Conservation (phyloP, 2,888 invertebrate species). For the Pandemis cinnamomeana region DNA sequence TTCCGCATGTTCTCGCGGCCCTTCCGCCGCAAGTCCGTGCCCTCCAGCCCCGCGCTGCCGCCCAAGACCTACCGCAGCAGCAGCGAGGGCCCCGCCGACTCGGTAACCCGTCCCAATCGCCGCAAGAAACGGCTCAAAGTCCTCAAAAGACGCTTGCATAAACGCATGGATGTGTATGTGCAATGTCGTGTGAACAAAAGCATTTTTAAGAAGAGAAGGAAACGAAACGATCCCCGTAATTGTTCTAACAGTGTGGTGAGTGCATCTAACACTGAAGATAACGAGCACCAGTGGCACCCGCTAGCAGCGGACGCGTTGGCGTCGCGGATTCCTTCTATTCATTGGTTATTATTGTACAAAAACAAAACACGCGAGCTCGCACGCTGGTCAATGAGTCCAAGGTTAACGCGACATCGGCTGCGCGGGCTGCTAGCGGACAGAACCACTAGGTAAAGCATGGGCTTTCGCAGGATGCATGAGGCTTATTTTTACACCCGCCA, state of each 20-base stretch:
- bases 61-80: conserved; percentile 81
- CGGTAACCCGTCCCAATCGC: conserved; percentile 73
- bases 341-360: conserved; percentile 30
- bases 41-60: conserved; percentile 86
- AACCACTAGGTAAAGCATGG: conserved; percentile 66
- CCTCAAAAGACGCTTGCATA: conserved; percentile 72
- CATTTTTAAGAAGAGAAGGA: conserved; percentile 63
- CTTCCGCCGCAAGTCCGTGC: conserved; percentile 88
- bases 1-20: conserved; percentile 87
- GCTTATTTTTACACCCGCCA: conserved; percentile 48
- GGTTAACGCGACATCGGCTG: conserved; percentile 19
- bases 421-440: conserved; percentile 24
- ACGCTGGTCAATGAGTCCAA: conserved; percentile 28
- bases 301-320: conserved; percentile 17
- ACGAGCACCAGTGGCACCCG: conserved; percentile 21
- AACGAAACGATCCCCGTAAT: conserved; percentile 60
- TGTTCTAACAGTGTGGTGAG: conserved; percentile 82
- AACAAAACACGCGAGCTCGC: conserved; percentile 32
- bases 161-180: conserved; percentile 79
- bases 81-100: conserved; percentile 79
- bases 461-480: conserved; percentile 62
- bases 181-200: conserved; percentile 71
- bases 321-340: conserved; percentile 29
- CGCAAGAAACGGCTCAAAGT: conserved; percentile 69
- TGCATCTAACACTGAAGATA: conserved; percentile 64